Base-by-base conservation (phyloP, 2,888 invertebrate genomes). In the Drosophila diplacantha region DNA sequence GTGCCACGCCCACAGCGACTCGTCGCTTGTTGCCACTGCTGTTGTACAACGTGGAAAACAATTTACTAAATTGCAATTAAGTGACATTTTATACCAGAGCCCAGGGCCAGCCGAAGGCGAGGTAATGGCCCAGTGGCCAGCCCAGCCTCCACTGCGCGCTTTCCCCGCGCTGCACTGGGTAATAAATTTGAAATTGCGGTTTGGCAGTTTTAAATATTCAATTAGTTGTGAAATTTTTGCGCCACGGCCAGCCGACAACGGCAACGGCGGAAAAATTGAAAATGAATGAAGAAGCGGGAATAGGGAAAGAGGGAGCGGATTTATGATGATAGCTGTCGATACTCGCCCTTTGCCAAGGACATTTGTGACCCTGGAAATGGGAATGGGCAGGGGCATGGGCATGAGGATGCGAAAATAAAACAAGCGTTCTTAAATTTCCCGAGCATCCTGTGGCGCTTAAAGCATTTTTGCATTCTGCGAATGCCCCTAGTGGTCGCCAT, bases 41-140 rank as follows among this genome's bases (percentile, higher is more conserved):
- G 84, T 78, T 82, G 74, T 78, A 75, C 75, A 74, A 80, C 75
- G 80, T 75, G 81, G 79, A 81, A 84, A 85, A 82, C 86, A 85
- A 85, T 85, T 86, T 85, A 84, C 79, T 84, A 85, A 85, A 86
- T 86, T 85, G 85, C 86, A 85, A 83, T 85, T 85, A 85, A 85
- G 83, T 84, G 83, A 83, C 83, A 85, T 83, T 85, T 84, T 84
- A 76, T 76, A 73, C 81, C 65, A 46, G 44, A 34, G 37, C 56
- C 38, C 37, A 31, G 52, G 20, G 22, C 59, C 52, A 44, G 38
- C 22, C 47, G 34, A 50, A 29, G 29, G 51, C 32, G 62, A 61
- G 61, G 50, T 61, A 62, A 61, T 62, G 61, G 61, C 63, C 62
- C 51, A 62, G 52, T 62, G 59, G 47, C 47, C 46, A 20, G 12